Percentiles rank a stretch among this genome's conserved stretches.
phyloP scores from a whole-genome alignment of 2,888 invertebrate species.

The Dasysyrphus albostriatus region DNA sequence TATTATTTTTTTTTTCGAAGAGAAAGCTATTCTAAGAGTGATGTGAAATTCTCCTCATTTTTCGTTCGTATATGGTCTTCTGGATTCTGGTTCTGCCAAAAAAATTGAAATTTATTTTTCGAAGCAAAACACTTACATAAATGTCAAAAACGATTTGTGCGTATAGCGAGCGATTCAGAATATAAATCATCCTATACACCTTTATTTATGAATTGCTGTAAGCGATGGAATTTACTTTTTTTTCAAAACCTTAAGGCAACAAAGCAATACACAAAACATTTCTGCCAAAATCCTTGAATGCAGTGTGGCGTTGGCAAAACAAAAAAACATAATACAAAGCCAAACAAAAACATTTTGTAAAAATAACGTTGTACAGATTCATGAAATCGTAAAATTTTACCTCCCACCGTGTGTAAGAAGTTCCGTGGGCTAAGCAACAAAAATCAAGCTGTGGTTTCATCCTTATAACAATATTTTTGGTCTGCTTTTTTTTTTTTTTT shows the following conservation, averaged over 20 bases:
- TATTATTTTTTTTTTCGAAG: too few relatives aligned
- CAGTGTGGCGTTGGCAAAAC: background rate
- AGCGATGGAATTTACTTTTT: background rate
- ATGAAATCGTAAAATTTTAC: constrained; percentile 64
- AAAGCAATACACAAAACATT: background rate
- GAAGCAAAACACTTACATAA: constrained; percentile 47
- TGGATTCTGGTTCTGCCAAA: too few relatives aligned
- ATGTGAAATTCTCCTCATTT: background rate
- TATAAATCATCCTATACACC: constrained; percentile 58
- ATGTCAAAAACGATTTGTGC: constrained; percentile 47
- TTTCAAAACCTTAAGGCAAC: background rate
- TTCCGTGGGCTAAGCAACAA: background rate
- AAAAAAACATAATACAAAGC: background rate
- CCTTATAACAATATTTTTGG: background rate
- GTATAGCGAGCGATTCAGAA: constrained; percentile 37
- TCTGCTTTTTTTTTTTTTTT: background rate
- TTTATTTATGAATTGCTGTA: constrained; percentile 22
- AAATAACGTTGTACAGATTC: constrained; percentile 53
- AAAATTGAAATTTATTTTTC: constrained; percentile 3
- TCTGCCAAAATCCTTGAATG: constrained; percentile 3
- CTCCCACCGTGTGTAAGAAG: constrained; percentile 10
- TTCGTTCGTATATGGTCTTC: too few relatives aligned
- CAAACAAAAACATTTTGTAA: constrained; percentile 32
- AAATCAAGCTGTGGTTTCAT: constrained; percentile 5
- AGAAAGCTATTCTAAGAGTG: background rate